A percentile compares a stretch with the other conserved stretches of the same genome.
These are phyloP conservation scores for Syngnathus acus DNA, from an alignment of 2,797 vertebrate species.

Conservation along the genomic window DNA sequence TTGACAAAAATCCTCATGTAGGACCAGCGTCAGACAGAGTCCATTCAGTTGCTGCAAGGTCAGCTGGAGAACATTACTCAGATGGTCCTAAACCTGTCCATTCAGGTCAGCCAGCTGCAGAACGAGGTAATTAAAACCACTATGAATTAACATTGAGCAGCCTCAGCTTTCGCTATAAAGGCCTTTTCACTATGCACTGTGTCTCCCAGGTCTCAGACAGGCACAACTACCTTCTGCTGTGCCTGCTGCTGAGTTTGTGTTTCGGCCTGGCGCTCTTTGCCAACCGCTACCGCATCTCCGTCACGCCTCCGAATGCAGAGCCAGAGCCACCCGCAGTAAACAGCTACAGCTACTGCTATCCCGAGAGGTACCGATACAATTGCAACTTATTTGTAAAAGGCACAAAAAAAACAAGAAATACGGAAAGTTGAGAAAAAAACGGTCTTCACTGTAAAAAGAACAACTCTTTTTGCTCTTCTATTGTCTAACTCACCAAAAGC, in stretches of 20 bases:
- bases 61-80: slow-evolving; percentile 87
- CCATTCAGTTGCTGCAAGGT: slow-evolving; percentile 84
- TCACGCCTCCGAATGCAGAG: slow-evolving; percentile 56
- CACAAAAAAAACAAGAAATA: not conserved
- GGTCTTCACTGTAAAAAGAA: not conserved
- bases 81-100: slow-evolving; percentile 83
- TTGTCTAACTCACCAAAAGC: not conserved
- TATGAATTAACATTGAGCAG: not conserved
- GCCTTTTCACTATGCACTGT: not conserved
- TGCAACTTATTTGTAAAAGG: not conserved
- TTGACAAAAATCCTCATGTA: slow-evolving; percentile 36
- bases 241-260: slow-evolving; percentile 76
- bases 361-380: slow-evolving; percentile 75
- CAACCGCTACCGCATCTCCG: slow-evolving; percentile 71
- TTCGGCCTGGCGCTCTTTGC: slow-evolving; percentile 78
- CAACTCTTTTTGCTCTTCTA: not conserved
- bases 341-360: slow-evolving; percentile 79
- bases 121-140: slow-evolving; percentile 71
- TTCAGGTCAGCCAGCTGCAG: slow-evolving; percentile 79
- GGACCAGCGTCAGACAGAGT: slow-evolving; percentile 94
- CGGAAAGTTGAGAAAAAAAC: not conserved
- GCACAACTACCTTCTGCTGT: slow-evolving; percentile 84
- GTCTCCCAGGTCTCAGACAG: slow-evolving; percentile 77
- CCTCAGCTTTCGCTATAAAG: not conserved
- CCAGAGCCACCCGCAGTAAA: slow-evolving; percentile 66